phyloP scores from a whole-genome alignment of 2,797 vertebrate genomes.

The Liparis tanakae region DNA sequence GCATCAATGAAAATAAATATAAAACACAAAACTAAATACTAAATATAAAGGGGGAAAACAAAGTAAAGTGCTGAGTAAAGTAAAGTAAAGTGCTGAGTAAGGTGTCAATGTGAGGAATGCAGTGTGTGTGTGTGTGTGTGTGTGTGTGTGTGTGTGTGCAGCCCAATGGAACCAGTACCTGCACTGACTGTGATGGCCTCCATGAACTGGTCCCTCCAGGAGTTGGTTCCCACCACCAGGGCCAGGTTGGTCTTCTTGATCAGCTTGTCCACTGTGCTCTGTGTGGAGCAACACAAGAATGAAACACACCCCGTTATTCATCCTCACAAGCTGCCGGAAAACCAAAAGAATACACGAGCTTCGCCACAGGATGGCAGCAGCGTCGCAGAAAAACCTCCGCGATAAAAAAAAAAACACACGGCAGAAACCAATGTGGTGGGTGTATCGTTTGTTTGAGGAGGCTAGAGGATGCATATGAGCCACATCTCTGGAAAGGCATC shows the following conservation, averaged over 20 bases:
- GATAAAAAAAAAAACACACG: constrained; percentile 26
- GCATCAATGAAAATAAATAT: too few relatives aligned
- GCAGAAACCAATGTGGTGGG: constrained; percentile 42
- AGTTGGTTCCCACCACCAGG: constrained; percentile 97
- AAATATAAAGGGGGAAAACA: too few relatives aligned
- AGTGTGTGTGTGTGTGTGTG: not conserved
- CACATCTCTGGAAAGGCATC: constrained; percentile 23
- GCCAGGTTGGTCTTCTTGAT: constrained; percentile 99
- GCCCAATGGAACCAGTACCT: constrained; percentile 80
- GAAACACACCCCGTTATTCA: constrained; percentile 9
- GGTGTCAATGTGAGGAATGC: not conserved
- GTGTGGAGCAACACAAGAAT: constrained; percentile 34
- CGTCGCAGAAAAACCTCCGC: constrained; percentile 8
- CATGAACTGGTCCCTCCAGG: constrained; percentile 99
- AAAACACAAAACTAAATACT: too few relatives aligned
- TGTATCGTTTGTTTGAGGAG: constrained; percentile 21
- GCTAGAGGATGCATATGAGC: constrained; percentile 36
- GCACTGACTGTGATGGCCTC: constrained; percentile 99
- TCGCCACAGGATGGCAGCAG: constrained; percentile 76
- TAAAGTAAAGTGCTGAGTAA: too few relatives aligned
- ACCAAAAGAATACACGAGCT: constrained; percentile 4
- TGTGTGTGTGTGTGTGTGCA: not conserved
- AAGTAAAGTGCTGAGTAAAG: too few relatives aligned
- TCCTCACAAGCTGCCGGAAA: not conserved
- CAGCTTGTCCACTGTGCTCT: constrained; percentile 98